Evolutionary conservation across 2,113 vertebrate species (phyloP).

Genomic region (Dicentrarchus labrax): DNA sequence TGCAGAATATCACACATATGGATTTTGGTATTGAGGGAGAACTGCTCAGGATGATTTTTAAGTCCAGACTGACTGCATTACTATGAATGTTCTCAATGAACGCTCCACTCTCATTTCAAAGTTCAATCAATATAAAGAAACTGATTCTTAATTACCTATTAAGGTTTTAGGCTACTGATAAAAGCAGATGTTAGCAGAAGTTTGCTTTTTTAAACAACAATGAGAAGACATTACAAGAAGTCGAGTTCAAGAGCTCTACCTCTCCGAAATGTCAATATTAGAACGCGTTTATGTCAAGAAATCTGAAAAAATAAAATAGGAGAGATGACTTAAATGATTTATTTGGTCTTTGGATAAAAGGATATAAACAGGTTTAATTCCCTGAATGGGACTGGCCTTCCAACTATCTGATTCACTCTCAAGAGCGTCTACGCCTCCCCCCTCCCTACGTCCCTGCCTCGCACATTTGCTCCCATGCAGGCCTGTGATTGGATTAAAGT

Average conservation of each 20-base stretch:
- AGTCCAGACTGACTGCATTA: background rate
- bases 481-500: conserved; percentile 72
- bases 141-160: background rate
- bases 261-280: background rate
- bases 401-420: conserved; percentile 11
- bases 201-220: conserved; percentile 7
- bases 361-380: conserved; percentile 23
- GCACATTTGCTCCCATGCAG: background rate
- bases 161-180: background rate
- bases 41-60: background rate
- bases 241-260: background rate
- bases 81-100: background rate
- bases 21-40: background rate
- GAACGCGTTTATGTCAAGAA: background rate
- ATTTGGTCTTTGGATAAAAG: conserved; percentile 25
- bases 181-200: background rate
- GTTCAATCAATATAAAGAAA: background rate
- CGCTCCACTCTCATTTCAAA: background rate
- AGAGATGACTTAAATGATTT: background rate
- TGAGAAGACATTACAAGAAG: background rate
- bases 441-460: background rate
- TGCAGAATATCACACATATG: background rate
- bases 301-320: background rate
- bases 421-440: background rate
- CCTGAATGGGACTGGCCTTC: conserved; percentile 21